Base-by-base conservation (phyloP, 2,888 invertebrate species). In the Thumatha senex region DNA sequence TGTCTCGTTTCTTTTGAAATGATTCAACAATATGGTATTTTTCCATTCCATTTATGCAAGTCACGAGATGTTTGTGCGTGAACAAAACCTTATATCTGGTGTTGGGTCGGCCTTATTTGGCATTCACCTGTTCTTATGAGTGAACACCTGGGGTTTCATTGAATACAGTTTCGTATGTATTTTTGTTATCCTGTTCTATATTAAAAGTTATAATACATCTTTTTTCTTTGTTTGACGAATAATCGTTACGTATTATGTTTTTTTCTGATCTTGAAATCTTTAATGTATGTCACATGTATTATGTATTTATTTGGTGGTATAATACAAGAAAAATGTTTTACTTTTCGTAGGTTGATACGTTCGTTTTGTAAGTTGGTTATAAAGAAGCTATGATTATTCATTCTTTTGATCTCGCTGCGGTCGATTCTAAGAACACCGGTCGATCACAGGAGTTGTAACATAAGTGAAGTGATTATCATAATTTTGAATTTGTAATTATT, bases 401-500 rank as follows among this genome's bases (percentile, higher is more conserved):
- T 42, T 29, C 36, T n/a, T 33, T 42, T 24, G 33, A 14, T 12
- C 18, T 30, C 43, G 44, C 52, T 49, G 50, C 46, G 51, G 42
- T 39, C 50, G 48, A 56, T 51, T 42, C 49, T 24, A 51, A 33
- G 40, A 44, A 48, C 41, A 5, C 18, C 18, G 18, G 18, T 5
- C 18, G 18, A 24, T 24, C 5, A 24, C 5, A 24, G 18, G 18
- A 5, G 18, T 24, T 52, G 60, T 54, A 58, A 61, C 57, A 47
- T 63, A 62, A 67, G 66, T 48, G 38, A 13, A 47, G 29, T 40
- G 69, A 42, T 73, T 74, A 73, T 57, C 66, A 73, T 77, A 77
- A 73, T 72, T 69, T 45, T 61, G 66, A 70, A 72, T 72, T 74
- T 65, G 46, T 75, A 76, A 75, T 78, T 70, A 66, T 50, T 50